phyloP scores from a whole-genome alignment of 1,140 invertebrate genomes.

The Drosophila cardini region DNA sequence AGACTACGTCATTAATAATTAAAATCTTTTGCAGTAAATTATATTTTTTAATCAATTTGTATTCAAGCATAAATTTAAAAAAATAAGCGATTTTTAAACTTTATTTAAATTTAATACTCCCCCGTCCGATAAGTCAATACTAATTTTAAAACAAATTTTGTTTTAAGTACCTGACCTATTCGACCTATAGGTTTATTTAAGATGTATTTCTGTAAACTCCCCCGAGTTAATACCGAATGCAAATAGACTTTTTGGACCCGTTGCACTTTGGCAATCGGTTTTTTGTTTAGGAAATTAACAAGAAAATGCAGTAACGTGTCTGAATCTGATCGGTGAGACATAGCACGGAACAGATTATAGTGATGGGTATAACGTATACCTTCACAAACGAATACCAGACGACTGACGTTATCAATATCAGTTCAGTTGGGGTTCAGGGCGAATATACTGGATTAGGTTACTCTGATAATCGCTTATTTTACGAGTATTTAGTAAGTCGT shows the following conservation, averaged over 20 bases:
- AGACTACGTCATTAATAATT: too few relatives aligned
- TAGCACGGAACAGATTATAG: constrained; percentile 17
- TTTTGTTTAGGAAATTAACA: not conserved
- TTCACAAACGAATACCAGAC: not conserved
- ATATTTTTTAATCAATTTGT: too few relatives aligned
- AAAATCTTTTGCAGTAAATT: too few relatives aligned
- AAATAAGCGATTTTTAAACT: too few relatives aligned
- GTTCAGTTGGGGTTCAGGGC: constrained; percentile 28
- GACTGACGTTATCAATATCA: constrained; percentile 28
- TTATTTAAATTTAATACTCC: too few relatives aligned
- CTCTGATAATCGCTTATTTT: constrained; percentile 24
- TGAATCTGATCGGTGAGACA: constrained; percentile 13
- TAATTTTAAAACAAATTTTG: too few relatives aligned
- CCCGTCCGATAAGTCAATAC: too few relatives aligned
- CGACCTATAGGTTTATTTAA: not conserved
- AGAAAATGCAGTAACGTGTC: constrained; percentile 27
- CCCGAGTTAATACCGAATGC: not conserved
- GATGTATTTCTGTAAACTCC: not conserved
- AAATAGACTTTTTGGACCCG: constrained; percentile 2
- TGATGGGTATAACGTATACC: constrained; percentile 10
- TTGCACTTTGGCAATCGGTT: constrained; percentile 17
- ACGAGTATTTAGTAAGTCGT: constrained; percentile 12
- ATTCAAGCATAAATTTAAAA: too few relatives aligned
- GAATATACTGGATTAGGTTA: constrained; percentile 27
- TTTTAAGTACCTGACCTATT: not conserved